Evolutionary conservation across 1,140 invertebrate genomes (phyloP).

Genomic region (Diachasma alloeum): DNA sequence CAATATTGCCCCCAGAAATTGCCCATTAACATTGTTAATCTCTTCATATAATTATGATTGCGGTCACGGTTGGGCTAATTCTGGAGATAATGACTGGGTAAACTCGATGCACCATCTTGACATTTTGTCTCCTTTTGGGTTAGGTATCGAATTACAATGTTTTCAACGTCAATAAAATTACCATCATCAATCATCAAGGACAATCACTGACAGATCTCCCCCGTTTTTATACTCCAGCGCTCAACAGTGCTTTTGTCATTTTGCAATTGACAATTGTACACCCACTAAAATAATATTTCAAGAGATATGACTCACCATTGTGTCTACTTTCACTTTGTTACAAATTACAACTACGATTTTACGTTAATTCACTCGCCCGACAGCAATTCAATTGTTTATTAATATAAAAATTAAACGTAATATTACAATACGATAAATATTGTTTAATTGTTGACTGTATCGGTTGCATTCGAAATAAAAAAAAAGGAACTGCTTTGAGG

Average conservation of each 20-base stretch:
- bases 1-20: not conserved
- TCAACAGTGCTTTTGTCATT: not conserved
- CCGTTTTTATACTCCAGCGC: not conserved
- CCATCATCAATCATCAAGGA: not conserved
- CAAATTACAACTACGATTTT: not conserved
- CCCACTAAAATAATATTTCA: conserved; percentile 1
- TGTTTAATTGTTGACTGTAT: conserved; percentile 36
- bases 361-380: not conserved
- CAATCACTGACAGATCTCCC: not conserved
- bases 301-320: conserved; percentile 46
- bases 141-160: conserved; percentile 30
- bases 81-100: conserved; percentile 1
- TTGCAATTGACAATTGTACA: not conserved
- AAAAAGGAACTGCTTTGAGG: conserved; percentile 58
- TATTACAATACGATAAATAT: conserved; percentile 24
- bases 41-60: conserved; percentile 8
- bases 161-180: conserved; percentile 26
- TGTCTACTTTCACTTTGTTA: conserved; percentile 16
- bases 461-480: conserved; percentile 41
- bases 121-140: conserved; percentile 34
- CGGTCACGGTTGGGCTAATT: conserved; percentile 17
- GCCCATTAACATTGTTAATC: not conserved
- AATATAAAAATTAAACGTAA: conserved; percentile 10
- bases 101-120: conserved; percentile 45
- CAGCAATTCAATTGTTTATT: not conserved